These are phyloP conservation scores for Mnemiopsis leidyi DNA, from an alignment of 37 sponge, comb jelly and placozoan genomes.

Conservation along the genomic window DNA sequence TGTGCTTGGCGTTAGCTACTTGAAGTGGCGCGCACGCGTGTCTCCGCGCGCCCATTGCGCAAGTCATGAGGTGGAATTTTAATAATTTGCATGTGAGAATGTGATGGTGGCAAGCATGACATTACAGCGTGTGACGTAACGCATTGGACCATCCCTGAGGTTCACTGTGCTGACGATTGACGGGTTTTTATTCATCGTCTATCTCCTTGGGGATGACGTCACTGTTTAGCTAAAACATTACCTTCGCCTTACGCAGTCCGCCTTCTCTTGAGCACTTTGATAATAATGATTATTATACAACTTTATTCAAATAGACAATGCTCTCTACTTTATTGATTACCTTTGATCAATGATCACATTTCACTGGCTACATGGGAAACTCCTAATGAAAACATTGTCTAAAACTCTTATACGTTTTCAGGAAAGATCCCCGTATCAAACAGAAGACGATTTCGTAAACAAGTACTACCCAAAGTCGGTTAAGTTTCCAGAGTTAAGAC, in stretches of 20 bases:
- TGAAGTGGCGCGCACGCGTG: slow-evolving; percentile 4
- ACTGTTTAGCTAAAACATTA: not conserved
- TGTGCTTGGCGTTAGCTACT: not conserved
- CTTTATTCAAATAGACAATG: too few species aligned
- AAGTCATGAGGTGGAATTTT: not conserved
- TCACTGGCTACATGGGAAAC: not conserved
- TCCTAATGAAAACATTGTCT: not conserved
- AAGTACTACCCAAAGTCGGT: slow-evolving; percentile 23
- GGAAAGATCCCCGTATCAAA: slow-evolving; percentile 26
- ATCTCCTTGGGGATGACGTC: not conserved
- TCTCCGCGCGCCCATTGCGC: not conserved
- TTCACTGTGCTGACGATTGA: not conserved
- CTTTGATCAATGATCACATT: not conserved
- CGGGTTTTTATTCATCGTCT: not conserved
- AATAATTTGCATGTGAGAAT: not conserved
- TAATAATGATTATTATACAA: too few species aligned
- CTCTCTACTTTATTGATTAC: too few species aligned
- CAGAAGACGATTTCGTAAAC: not conserved
- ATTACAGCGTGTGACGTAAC: not conserved
- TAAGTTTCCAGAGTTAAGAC: not conserved
- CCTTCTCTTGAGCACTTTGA: too few species aligned
- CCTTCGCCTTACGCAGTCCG: too few species aligned
- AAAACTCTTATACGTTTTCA: not conserved
- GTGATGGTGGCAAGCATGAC: not conserved
- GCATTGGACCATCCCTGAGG: not conserved